Base-by-base conservation (phyloP, 1,140 invertebrate species). In the Forficula auricularia region DNA sequence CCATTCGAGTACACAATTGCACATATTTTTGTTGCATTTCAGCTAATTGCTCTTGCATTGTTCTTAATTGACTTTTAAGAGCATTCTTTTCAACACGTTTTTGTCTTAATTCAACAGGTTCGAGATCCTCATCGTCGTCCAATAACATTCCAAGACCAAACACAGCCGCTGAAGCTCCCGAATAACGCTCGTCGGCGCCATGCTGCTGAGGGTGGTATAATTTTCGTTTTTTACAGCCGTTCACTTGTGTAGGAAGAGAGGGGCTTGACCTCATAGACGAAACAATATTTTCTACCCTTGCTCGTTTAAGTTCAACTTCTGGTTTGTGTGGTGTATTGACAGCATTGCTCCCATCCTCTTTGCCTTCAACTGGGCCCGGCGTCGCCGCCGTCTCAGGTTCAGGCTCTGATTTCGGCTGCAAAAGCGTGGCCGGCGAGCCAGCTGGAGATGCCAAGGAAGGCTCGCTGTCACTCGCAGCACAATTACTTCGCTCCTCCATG, bases 161-260 rank as follows among this genome's bases (percentile, higher is more conserved):
- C 1, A 38, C 37, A 19, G 20, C 41, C n/a, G 36, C 32, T 38
- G 45, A 40, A 12, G 40, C 16, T 10, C 22, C 22, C 47, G 70
- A 68, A 55, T 81, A 82, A 15, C 79, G 61, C 48, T 80, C 75
- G 16, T 72, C 72, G 44, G 75, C 74, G 52, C 63, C 58, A 57
- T 92, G 87, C 54, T 94, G 89, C 57, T 92, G 87, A 1, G 91
- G 91, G 52, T 94, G 86, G 58, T 94, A 94, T n/a, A 95, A 69
- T 62, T 96, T 97, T 15, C 91, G 72, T 65, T 96, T 96, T 59
- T 92, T 92, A 65, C 83, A 94, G 33, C 83, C 89, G 60, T 86
- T 90, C 42, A 86, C 82, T 59, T 75, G 71, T 3, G 71, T 64
- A 1, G 63, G 68, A 13, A 78, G 68, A 18, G 75, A 76, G 6